A percentile compares a stretch with the other conserved stretches of the same genome.
phyloP scores from a whole-genome alignment of 2,113 vertebrate species.

The Hipposideros armiger region DNA sequence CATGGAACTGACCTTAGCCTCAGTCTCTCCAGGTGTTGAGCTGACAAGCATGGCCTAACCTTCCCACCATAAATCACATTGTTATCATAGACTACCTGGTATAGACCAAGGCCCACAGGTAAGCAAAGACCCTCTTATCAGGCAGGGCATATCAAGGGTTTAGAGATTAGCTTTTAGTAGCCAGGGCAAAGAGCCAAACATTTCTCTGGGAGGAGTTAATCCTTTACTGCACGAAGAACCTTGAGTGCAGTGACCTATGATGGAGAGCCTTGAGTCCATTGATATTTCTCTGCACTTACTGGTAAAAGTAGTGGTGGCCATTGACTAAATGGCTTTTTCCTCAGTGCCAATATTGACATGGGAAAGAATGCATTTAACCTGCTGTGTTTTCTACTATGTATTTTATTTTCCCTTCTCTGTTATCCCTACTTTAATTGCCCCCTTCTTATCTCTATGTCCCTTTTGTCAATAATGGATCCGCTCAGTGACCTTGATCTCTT shows the following conservation, averaged over 20 bases:
- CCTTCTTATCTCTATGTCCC: neutral
- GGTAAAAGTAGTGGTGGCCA: neutral
- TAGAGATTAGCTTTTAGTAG: neutral
- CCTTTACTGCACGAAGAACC: neutral
- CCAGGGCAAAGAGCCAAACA: neutral
- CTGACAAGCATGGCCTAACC: neutral
- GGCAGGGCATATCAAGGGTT: neutral
- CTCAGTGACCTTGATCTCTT: neutral
- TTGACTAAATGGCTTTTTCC: neutral
- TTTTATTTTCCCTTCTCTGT: neutral
- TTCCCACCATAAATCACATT: neutral
- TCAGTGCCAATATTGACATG: neutral
- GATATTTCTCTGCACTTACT: neutral
- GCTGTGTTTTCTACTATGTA: neutral
- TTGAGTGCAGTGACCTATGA: neutral
- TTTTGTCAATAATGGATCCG: neutral
- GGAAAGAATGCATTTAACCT: neutral
- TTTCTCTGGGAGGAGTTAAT: neutral
- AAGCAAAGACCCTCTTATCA: neutral
- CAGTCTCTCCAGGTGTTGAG: neutral
- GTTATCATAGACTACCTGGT: neutral
- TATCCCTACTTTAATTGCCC: neutral
- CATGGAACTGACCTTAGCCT: neutral
- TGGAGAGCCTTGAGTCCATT: neutral
- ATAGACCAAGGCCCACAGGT: fast-evolving